These are phyloP conservation scores for Polylopha cassiicola DNA, from an alignment of 2,888 invertebrate species.

Conservation along the genomic window DNA sequence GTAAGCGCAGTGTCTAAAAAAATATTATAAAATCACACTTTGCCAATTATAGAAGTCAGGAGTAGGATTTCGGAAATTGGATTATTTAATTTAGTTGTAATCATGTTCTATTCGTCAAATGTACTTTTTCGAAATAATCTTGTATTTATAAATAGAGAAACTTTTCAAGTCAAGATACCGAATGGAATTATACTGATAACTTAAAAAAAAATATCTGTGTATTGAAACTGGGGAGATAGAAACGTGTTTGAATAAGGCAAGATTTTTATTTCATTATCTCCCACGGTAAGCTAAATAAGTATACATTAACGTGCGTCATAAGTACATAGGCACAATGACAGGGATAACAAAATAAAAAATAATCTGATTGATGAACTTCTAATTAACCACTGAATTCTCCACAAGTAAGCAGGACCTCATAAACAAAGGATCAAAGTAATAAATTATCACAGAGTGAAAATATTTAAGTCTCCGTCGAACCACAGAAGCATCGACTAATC, in stretches of 20 bases:
- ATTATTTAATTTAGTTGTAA: no score
- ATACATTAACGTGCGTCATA: constrained; percentile 54
- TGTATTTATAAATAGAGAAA: no score
- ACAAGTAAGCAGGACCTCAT: constrained; percentile 72
- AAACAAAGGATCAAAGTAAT: constrained; percentile 74
- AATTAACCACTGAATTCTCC: constrained; percentile 74
- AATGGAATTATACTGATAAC: no score
- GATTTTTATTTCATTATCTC: constrained; percentile 65
- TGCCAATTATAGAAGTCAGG: no score
- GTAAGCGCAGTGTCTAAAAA: no score
- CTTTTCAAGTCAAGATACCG: no score
- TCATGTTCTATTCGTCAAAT: no score
- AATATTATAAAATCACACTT: no score
- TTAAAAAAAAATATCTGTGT: constrained; percentile 11
- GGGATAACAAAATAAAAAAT: constrained; percentile 76
- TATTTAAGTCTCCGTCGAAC: constrained; percentile 40
- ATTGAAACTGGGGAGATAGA: constrained; percentile 50
- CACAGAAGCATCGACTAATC: constrained; percentile 42
- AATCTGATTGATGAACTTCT: constrained; percentile 71
- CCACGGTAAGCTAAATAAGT: constrained; percentile 65
- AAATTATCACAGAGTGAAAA: constrained; percentile 39
- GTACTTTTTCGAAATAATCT: no score
- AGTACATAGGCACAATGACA: constrained; percentile 66
- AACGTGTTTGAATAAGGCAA: constrained; percentile 70
- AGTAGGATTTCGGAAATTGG: no score